Conservation (phyloP, 2,113 vertebrate species). For the Isurus oxyrinchus region DNA sequence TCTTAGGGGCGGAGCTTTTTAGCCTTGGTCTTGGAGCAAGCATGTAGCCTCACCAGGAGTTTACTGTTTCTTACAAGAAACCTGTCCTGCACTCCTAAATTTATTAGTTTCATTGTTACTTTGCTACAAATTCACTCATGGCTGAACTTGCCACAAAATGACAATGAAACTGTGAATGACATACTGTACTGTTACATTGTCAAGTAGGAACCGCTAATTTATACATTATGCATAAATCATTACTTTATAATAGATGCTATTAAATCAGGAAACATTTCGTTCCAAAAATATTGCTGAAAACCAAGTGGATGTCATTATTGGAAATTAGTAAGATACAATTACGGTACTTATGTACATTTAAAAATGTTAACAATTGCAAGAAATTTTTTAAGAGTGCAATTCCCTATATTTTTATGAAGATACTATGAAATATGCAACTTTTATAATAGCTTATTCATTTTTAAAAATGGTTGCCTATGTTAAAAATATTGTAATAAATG, state of each 20-base stretch:
- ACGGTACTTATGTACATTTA: background rate
- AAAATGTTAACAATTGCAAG: background rate
- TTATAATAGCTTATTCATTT: no score
- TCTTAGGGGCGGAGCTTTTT: no score
- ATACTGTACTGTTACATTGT: background rate
- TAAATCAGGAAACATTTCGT: background rate
- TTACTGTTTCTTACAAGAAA: no score
- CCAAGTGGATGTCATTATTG: background rate
- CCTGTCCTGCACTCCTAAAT: no score
- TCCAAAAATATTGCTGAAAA: background rate
- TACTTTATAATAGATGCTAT: background rate
- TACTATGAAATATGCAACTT: no score
- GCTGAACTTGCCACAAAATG: background rate
- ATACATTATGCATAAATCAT: background rate
- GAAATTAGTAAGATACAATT: background rate
- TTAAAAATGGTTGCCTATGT: no score
- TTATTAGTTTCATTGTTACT: background rate
- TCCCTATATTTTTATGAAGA: no score
- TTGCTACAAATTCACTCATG: background rate
- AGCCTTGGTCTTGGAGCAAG: no score
- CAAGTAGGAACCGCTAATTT: background rate
- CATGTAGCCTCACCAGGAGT: no score
- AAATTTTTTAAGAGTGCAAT: background rate
- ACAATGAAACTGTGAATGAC: background rate
- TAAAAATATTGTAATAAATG: no score